Conservation (phyloP, 2,797 vertebrate genomes). For the Coregonus suidteri region DNA sequence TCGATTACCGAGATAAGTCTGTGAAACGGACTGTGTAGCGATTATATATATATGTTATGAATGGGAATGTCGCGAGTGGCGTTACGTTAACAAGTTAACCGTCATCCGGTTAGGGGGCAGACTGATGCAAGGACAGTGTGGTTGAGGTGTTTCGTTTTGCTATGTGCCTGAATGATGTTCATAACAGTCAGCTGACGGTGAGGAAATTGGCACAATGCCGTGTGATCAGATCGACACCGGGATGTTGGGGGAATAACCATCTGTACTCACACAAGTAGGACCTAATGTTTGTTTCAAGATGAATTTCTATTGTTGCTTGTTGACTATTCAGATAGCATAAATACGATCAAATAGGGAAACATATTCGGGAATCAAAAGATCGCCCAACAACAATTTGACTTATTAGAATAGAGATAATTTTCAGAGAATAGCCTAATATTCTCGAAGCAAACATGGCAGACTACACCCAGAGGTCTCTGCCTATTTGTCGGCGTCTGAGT, state of each 20-base stretch:
- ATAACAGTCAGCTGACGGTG: background rate
- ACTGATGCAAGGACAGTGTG: background rate
- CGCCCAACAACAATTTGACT: background rate
- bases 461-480: slow-evolving; percentile 43
- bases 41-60: background rate
- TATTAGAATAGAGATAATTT: background rate
- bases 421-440: background rate
- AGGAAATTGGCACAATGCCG: background rate
- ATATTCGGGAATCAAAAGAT: background rate
- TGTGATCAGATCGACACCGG: too few relatives aligned
- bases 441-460: slow-evolving; percentile 57
- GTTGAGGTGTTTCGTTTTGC: background rate
- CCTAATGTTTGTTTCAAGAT: too few relatives aligned
- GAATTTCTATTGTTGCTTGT: too few relatives aligned
- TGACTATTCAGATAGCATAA: too few relatives aligned
- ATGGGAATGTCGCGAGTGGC: background rate
- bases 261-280: background rate
- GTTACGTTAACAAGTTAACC: background rate
- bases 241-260: background rate
- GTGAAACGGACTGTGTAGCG: background rate
- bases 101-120: background rate
- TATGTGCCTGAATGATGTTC: background rate
- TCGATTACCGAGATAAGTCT: background rate
- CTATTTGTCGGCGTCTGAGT: slow-evolving; percentile 66
- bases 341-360: too few relatives aligned